Evolutionary conservation across 2,888 invertebrate genomes (phyloP), one percentile per base, ranked within the genome.

Genomic region (Pyrrhosoma nymphula): DNA sequence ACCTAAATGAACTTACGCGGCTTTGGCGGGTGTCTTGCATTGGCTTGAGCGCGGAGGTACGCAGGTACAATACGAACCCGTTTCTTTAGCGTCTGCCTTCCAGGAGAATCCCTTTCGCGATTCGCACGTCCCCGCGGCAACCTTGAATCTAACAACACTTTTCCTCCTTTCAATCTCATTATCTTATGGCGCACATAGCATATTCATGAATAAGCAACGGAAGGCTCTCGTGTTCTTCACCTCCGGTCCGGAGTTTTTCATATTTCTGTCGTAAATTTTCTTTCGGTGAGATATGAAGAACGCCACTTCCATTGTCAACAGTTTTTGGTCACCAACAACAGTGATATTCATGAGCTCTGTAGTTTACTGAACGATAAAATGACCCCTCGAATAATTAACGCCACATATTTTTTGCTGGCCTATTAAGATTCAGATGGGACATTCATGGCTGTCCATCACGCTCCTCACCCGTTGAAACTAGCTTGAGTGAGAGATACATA

Each of bases 131-230:
- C 69, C 35, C 35, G 60, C 35, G 30, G 12, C 82, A 82, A 18
- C 82, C 82, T 82, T 82, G 82, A 82, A 35, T 14, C 82, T 82
- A 82, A 82, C 82, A 82, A 82, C 35, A 82, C 82, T 82, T 82
- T 69, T 82, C 82, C 82, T 82, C 82, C 35, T 82, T 82, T 82
- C 82, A 82, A 35, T 35, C 16, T 35, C 82, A 35, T 82, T 82
- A 30, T 82, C 82, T 82, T 30, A 82, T 3, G 82, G 82, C 30
- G 82, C 82, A 82, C 82, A 35, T 35, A 18, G 82, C 82, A 82
- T 82, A 82, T 82, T 82, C 82, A 82, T 82, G 82, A 82, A 82
- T 35, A 26, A 82, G 26, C 30, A 30, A 23, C 30, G 14, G 82
- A 82, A 82, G 82, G 82, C 35, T 82, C 35, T 30, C 14, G 30